These are phyloP conservation scores for Malurus leucopterus DNA, from an alignment of 2,797 vertebrate species.

Conservation along the genomic window DNA sequence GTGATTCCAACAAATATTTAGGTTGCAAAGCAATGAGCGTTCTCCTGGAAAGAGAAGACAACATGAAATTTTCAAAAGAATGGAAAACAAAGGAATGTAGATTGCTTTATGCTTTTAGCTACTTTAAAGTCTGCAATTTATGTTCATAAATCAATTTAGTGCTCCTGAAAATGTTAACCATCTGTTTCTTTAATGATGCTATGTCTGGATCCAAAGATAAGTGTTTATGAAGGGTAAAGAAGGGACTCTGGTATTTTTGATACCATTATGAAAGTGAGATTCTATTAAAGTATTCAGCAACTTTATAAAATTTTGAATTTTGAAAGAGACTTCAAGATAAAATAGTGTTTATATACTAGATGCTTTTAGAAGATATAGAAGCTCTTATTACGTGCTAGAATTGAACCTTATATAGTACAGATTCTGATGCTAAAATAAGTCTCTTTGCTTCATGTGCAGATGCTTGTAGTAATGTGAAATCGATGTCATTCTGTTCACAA, in stretches of 20 bases:
- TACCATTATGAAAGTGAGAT: background rate
- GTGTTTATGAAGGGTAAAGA: background rate
- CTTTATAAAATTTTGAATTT: background rate
- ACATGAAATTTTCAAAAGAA: background rate
- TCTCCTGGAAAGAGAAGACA: background rate
- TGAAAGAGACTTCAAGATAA: background rate
- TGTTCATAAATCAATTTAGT: background rate
- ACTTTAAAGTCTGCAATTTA: constrained; percentile 2
- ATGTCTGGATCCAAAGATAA: background rate
- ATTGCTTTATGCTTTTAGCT: background rate
- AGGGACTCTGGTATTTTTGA: background rate
- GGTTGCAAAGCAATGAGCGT: background rate
- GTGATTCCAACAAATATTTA: background rate
- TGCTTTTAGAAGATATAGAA: background rate
- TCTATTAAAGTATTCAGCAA: background rate
- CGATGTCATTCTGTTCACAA: background rate
- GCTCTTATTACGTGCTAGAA: background rate
- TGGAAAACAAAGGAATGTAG: background rate
- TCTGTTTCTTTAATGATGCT: constrained; percentile 30
- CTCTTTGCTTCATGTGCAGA: background rate
- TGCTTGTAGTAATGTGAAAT: background rate
- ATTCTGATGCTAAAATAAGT: background rate
- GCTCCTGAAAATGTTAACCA: constrained; percentile 17
- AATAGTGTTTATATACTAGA: background rate
- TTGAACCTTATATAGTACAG: background rate